Evolutionary conservation across 2,797 vertebrate species (phyloP), one percentile per base, ranked within the genome.

Genomic region (Chromobotia macracanthus): DNA sequence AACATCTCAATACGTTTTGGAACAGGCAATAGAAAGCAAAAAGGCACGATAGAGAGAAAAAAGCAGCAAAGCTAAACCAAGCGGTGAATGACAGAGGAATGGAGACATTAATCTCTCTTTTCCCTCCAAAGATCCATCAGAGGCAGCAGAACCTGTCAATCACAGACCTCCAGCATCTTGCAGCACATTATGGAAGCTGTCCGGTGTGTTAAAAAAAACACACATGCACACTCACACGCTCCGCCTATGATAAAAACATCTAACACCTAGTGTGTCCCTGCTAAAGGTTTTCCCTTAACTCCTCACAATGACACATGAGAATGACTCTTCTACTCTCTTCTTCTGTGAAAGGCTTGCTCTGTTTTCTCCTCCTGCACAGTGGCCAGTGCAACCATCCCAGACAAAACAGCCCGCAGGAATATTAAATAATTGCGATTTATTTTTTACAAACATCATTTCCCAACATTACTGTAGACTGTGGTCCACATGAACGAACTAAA

Each of bases 111-210:
- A 35, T 74, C 61, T 80, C 50, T 70, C 41, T 38, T 77, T 35
- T 55, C 44, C 55, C 65, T 51, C 66, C 16, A 1, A 53, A 31
- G 65, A 80, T 65, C 46, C 82, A 75, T 64, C 60, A 76, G 64
- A 70, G 21, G 63, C 25, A 60, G 25, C 58, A 79, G 68, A 63
- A 84, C 67, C 75, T 51, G 56, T 76, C 82, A 82, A 79, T 82
- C 80, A 60, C 21, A 80, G 69, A 77, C 63, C 63, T 69, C 46
- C 6, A 75, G 80, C 55, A 74, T 77, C 79, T 77, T 77, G 77
- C 75, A 46, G 56, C 60, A 46, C 53, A 61, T 84, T 68, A 79
- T 63, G 67, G 51, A 82, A 79, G 38, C 71, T 60, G 82, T 80
- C 58, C 50, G 48, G 35, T n/a, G 48, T 55, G 79, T 67, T 60